These are phyloP conservation scores for Pluvialis apricaria DNA, from an alignment of 2,113 vertebrate genomes.

Conservation along the genomic window DNA sequence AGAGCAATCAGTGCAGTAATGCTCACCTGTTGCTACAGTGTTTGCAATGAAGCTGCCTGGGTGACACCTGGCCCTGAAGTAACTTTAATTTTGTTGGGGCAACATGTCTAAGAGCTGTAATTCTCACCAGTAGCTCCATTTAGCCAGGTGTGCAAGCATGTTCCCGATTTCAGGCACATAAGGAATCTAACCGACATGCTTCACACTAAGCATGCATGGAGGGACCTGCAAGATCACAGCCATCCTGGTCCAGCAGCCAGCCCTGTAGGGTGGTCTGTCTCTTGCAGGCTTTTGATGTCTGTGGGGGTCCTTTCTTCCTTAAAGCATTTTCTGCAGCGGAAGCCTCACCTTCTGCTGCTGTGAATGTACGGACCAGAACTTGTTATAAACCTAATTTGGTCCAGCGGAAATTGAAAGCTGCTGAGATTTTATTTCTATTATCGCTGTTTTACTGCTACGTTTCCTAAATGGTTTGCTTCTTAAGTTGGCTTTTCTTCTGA, in stretches of 20 bases:
- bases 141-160: neutral
- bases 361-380: neutral
- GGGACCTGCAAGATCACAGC: neutral
- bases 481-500: neutral
- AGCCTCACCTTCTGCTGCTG: neutral
- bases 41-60: neutral
- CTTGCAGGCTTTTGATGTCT: neutral
- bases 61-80: neutral
- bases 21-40: rapidly evolving
- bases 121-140: neutral
- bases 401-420: neutral
- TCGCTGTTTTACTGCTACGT: neutral
- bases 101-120: neutral
- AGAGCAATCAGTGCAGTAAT: neutral
- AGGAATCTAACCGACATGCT: neutral
- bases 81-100: neutral
- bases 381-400: neutral
- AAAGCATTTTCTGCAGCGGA: neutral
- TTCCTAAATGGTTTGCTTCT: neutral
- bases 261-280: neutral
- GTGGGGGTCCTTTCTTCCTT: neutral
- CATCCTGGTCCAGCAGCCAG: neutral
- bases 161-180: neutral
- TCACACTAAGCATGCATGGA: rapidly evolving
- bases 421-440: neutral